These are phyloP conservation scores for Aethina tumida DNA, from an alignment of 1,140 invertebrate species.

Conservation along the genomic window DNA sequence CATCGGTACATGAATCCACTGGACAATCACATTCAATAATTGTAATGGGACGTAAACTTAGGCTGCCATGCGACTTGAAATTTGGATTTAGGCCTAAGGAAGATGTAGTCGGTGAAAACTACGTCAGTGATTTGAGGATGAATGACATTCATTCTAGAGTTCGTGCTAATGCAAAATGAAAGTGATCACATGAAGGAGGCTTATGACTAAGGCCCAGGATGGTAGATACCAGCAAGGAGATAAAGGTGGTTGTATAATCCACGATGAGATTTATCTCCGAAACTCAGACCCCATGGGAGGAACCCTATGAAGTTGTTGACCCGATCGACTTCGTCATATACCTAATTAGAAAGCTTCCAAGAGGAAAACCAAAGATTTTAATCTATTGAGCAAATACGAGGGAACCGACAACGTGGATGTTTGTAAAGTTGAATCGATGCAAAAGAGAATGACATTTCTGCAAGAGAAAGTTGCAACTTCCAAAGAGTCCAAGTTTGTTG, in stretches of 20 bases:
- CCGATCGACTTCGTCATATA: no score
- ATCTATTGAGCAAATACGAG: no score
- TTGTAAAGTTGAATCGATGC: no score
- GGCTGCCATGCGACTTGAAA: constrained; percentile 11
- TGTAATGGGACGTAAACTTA: constrained; percentile 6
- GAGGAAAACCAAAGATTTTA: no score
- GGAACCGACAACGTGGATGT: no score
- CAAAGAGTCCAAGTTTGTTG: no score
- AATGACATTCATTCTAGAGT: constrained; percentile 6
- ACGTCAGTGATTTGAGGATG: constrained; percentile 6
- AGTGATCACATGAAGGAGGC: constrained; percentile 10
- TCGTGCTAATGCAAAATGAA: constrained; percentile 3
- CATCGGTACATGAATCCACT: constrained; percentile 9
- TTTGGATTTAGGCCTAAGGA: constrained; percentile 8
- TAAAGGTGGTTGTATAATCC: not conserved
- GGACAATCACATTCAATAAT: constrained; percentile 8
- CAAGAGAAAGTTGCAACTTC: no score
- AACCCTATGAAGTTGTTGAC: no score
- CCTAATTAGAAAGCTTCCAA: no score
- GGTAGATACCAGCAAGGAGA: not conserved
- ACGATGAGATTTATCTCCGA: no score
- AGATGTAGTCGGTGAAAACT: constrained; percentile 9
- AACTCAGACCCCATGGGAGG: no score
- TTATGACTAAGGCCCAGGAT: constrained; percentile 4
- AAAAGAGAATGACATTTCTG: no score